phyloP scores from a whole-genome alignment of 53 echinoderm and acorn worm genomes.

The Glandiceps talaboti region DNA sequence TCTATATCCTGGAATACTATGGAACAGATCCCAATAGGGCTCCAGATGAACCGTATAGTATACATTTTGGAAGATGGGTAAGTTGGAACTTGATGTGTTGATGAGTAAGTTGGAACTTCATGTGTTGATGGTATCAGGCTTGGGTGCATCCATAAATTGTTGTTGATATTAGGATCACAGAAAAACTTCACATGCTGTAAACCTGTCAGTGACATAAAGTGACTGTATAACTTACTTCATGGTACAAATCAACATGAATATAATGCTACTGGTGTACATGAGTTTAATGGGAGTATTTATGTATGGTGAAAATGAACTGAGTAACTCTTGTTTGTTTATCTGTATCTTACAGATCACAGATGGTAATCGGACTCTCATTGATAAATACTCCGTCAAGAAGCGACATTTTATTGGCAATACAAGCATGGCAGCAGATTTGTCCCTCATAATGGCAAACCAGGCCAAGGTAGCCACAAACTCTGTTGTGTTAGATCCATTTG shows the following conservation, averaged over 20 bases:
- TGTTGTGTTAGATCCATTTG: slow-evolving; percentile 86
- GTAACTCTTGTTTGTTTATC: too few relatives aligned
- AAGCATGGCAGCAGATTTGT: slow-evolving; percentile 86
- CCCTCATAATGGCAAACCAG: slow-evolving; percentile 90
- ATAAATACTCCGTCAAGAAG: slow-evolving; percentile 86
- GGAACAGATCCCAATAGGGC: slow-evolving; percentile 54
- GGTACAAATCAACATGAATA: too few relatives aligned
- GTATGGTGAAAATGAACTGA: too few relatives aligned
- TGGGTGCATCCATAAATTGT: background rate
- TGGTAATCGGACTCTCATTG: slow-evolving; percentile 68
- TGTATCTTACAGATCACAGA: slow-evolving; percentile 46
- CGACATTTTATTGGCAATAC: slow-evolving; percentile 97
- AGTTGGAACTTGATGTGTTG: too few relatives aligned
- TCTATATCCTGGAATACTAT: slow-evolving; percentile 81
- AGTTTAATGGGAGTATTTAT: too few relatives aligned
- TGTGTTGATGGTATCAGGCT: too few relatives aligned
- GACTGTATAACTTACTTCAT: too few relatives aligned
- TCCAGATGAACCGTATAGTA: slow-evolving; percentile 54
- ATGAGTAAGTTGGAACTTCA: too few relatives aligned
- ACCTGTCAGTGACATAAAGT: too few relatives aligned
- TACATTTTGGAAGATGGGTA: slow-evolving; percentile 83
- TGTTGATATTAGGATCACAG: background rate
- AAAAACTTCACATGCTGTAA: too few relatives aligned
- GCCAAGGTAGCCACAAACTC: slow-evolving; percentile 34
- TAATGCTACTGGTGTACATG: too few relatives aligned